phyloP scores from a whole-genome alignment of 92 coral and sea anemone genomes.

The Metridium senile region DNA sequence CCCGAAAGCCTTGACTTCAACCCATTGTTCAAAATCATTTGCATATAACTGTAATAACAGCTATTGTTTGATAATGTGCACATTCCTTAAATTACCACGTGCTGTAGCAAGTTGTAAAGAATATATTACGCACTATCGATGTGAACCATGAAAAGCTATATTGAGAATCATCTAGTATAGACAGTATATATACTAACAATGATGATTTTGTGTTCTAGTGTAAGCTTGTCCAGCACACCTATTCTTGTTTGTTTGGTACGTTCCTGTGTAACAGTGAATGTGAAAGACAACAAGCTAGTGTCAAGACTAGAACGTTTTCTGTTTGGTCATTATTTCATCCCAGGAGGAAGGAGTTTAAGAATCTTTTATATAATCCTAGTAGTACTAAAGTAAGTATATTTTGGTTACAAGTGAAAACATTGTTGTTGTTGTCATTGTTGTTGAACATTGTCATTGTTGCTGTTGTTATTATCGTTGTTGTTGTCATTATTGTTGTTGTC shows the following conservation, averaged over 20 bases:
- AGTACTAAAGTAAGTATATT: constrained; percentile 62
- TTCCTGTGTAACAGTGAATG: constrained; percentile 91
- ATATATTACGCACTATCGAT: too few species aligned
- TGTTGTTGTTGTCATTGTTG: not conserved
- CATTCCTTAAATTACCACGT: too few species aligned
- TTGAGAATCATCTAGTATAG: too few species aligned
- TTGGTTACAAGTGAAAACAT: not conserved
- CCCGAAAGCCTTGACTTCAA: too few species aligned
- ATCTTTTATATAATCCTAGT: constrained; percentile 71
- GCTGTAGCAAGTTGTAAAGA: too few species aligned
- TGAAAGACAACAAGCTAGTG: constrained; percentile 69
- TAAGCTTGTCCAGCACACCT: constrained; percentile 88
- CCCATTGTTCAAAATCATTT: too few species aligned
- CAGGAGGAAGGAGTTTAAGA: constrained; percentile 72
- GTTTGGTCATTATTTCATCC: constrained; percentile 88
- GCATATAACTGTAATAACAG: too few species aligned
- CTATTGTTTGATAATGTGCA: too few species aligned
- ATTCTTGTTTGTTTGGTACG: constrained; percentile 93
- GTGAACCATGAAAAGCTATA: too few species aligned
- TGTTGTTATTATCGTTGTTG: not conserved
- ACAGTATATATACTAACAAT: too few species aligned
- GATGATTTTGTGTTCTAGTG: constrained; percentile 63
- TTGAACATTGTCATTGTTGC: not conserved
- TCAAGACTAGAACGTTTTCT: constrained; percentile 69
- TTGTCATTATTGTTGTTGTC: not conserved